These are phyloP conservation scores for Drosophila bocqueti DNA, from an alignment of 1,140 invertebrate genomes.

Conservation along the genomic window DNA sequence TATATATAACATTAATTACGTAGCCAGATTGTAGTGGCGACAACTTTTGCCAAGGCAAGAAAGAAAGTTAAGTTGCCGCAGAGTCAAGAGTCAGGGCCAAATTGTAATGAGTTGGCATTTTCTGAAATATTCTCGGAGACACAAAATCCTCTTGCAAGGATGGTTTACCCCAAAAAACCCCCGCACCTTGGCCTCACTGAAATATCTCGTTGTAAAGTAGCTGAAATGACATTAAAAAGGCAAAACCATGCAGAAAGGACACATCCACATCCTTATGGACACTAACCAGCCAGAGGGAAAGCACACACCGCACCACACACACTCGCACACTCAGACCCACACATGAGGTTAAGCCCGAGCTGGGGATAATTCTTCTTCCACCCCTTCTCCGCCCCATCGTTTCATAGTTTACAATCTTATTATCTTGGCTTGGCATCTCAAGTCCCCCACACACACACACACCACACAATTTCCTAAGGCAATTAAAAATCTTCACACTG, in stretches of 20 bases:
- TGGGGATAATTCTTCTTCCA: constrained; percentile 40
- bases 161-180: background rate
- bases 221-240: constrained; percentile 80
- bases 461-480: constrained; percentile 55
- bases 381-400: constrained; percentile 32
- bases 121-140: constrained; percentile 62
- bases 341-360: constrained; percentile 19
- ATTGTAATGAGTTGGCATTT: constrained; percentile 83
- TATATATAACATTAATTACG: constrained; percentile 50
- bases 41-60: constrained; percentile 14
- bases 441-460: constrained; percentile 36
- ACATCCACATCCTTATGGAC: constrained; percentile 47
- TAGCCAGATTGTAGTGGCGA: constrained; percentile 36
- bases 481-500: constrained; percentile 78
- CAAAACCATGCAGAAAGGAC: constrained; percentile 56
- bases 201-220: constrained; percentile 72
- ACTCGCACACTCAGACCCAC: background rate
- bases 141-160: constrained; percentile 29
- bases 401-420: constrained; percentile 81
- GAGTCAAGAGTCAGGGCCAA: constrained; percentile 65
- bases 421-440: constrained; percentile 71
- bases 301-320: constrained; percentile 2
- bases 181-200: constrained; percentile 5
- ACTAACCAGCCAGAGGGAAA: constrained; percentile 40
- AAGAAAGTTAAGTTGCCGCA: constrained; percentile 44